Percentiles rank a stretch among this genome's conserved stretches.
These are phyloP conservation scores for Eriocheir sinensis DNA, from an alignment of 1,140 invertebrate species.

Conservation along the genomic window DNA sequence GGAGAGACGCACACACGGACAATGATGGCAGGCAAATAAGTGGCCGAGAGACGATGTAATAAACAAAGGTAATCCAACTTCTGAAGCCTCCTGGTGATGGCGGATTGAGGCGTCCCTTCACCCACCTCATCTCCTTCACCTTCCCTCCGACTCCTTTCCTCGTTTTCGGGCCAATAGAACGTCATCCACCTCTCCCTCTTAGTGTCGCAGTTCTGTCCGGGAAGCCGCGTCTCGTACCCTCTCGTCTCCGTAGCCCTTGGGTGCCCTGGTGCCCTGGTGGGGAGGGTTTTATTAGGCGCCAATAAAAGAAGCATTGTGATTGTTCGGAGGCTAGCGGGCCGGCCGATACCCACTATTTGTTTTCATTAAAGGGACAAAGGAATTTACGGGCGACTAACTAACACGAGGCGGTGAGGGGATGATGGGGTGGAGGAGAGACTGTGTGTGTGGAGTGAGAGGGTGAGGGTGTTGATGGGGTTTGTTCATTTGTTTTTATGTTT, in stretches of 20 bases:
- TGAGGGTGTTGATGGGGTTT: background rate
- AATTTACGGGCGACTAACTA: constrained; percentile 73
- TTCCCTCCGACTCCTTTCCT: constrained; percentile 5
- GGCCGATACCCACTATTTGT: constrained; percentile 76
- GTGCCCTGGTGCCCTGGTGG: background rate
- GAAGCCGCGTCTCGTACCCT: background rate
- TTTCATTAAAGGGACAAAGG: constrained; percentile 77
- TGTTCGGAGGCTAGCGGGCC: constrained; percentile 68
- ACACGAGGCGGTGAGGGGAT: constrained; percentile 65
- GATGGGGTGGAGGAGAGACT: constrained; percentile 60
- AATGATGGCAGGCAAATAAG: constrained; percentile 52
- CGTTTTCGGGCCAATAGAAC: background rate
- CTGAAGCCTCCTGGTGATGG: constrained; percentile 54
- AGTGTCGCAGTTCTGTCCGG: background rate
- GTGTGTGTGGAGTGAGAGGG: too few species aligned
- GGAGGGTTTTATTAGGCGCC: constrained; percentile 72
- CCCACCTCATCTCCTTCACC: background rate
- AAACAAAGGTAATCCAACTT: constrained; percentile 64
- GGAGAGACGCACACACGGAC: constrained; percentile 43
- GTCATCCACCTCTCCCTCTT: background rate
- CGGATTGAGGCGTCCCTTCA: constrained; percentile 20
- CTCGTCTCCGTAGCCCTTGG: background rate
- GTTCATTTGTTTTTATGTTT: constrained; percentile 1
- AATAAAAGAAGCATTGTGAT: constrained; percentile 75
- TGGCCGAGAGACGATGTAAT: constrained; percentile 52